Conservation (phyloP, 1,140 invertebrate species). For the Delia radicum region DNA sequence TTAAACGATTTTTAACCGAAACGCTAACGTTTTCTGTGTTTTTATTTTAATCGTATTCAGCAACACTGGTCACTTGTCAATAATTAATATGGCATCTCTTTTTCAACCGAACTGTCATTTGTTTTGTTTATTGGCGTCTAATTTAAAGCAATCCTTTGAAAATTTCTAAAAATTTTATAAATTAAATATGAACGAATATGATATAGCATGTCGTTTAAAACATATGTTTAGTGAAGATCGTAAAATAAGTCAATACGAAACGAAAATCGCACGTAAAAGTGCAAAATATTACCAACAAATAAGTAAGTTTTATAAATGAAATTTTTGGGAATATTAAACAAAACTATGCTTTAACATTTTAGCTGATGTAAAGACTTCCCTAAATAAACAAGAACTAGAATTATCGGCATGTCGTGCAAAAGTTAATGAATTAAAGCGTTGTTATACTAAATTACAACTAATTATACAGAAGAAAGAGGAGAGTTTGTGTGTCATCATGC, state of each 20-base stretch:
- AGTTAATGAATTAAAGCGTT: neutral
- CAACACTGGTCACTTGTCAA: too few relatives aligned
- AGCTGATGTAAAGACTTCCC: neutral
- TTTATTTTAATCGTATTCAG: too few relatives aligned
- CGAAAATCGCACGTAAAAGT: neutral
- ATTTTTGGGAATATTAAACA: neutral
- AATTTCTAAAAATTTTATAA: neutral
- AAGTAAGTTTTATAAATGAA: neutral
- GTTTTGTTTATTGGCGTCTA: slow-evolving; percentile 1
- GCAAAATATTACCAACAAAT: slow-evolving; percentile 18
- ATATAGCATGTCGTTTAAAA: neutral
- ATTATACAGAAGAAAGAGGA: neutral
- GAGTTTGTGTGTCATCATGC: neutral
- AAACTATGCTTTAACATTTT: neutral
- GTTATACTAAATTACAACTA: neutral
- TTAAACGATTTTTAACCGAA: too few relatives aligned
- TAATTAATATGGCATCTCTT: too few relatives aligned
- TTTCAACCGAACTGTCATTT: neutral
- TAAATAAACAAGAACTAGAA: neutral
- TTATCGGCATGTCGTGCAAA: neutral
- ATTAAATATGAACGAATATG: slow-evolving; percentile 10
- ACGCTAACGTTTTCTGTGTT: too few relatives aligned
- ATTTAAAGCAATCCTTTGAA: neutral
- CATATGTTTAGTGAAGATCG: neutral
- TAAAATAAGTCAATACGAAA: neutral